phyloP scores from a whole-genome alignment of 2,888 invertebrate species.

The Saturnia pavonia region DNA sequence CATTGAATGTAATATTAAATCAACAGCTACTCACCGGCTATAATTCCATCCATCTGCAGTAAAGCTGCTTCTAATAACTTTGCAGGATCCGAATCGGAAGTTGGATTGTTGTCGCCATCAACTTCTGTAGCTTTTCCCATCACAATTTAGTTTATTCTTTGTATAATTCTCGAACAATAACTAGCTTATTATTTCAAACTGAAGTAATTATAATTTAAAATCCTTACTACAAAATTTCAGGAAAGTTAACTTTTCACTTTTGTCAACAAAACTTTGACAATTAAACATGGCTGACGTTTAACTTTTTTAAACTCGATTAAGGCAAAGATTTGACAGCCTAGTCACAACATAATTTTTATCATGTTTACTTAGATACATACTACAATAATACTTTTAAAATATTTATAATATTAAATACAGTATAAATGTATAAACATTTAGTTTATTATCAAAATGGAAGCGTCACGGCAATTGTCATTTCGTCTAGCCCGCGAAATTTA shows the following conservation, averaged over 20 bases:
- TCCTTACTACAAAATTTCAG: slow-evolving; percentile 35
- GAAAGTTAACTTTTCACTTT: slow-evolving; percentile 61
- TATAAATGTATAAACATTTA: not conserved
- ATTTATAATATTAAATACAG: not conserved
- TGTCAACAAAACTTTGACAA: slow-evolving; percentile 66
- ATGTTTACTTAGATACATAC: not conserved
- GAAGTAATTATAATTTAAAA: slow-evolving; percentile 24
- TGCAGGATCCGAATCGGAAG: slow-evolving; percentile 91
- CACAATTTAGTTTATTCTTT: slow-evolving; percentile 40
- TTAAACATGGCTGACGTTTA: slow-evolving; percentile 28
- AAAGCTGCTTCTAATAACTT: slow-evolving; percentile 93
- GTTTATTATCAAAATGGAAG: not conserved
- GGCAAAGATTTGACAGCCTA: slow-evolving; percentile 16
- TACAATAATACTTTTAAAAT: not conserved
- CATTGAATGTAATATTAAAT: slow-evolving; percentile 15
- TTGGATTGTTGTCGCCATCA: slow-evolving; percentile 77
- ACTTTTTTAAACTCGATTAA: slow-evolving; percentile 6
- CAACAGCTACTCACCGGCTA: slow-evolving; percentile 84
- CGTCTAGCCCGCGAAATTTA: not conserved
- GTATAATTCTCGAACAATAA: slow-evolving; percentile 10
- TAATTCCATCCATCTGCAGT: slow-evolving; percentile 94
- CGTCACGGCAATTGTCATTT: not conserved
- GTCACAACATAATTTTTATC: not conserved
- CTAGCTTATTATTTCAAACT: slow-evolving; percentile 1
- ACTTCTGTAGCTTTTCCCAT: slow-evolving; percentile 75